Conservation (phyloP, 2,797 vertebrate species). For the Eurystomus glaucurus region DNA sequence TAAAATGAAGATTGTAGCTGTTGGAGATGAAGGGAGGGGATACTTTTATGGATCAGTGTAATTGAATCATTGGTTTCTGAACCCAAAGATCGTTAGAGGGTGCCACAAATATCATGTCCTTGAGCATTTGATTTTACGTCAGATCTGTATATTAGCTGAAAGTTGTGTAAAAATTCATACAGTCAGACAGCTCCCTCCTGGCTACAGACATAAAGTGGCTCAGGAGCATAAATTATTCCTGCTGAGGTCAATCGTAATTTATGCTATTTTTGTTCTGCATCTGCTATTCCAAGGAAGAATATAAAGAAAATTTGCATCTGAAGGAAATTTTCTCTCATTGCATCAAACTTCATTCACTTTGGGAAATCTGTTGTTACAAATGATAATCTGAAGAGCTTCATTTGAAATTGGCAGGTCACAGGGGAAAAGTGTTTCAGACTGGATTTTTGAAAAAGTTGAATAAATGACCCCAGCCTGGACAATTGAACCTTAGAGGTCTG, state of each 20-base stretch:
- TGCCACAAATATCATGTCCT: slow-evolving; percentile 57
- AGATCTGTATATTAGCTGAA: slow-evolving; percentile 67
- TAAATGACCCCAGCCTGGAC: not conserved
- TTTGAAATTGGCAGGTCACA: not conserved
- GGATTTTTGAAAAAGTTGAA: not conserved
- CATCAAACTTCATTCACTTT: not conserved
- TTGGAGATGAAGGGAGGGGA: not conserved
- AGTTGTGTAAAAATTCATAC: slow-evolving; percentile 37
- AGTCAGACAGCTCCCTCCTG: slow-evolving; percentile 54
- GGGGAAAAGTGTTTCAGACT: not conserved
- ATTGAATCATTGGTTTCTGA: slow-evolving; percentile 9
- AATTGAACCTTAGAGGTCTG: not conserved
- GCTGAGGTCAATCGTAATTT: slow-evolving; percentile 67
- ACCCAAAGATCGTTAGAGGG: not conserved
- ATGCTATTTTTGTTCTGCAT: slow-evolving; percentile 58
- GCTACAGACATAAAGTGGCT: slow-evolving; percentile 17
- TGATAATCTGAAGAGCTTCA: not conserved
- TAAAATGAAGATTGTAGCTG: not conserved
- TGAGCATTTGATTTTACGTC: slow-evolving; percentile 45
- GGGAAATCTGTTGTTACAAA: slow-evolving; percentile 5
- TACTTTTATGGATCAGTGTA: not conserved
- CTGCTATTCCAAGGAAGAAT: slow-evolving; percentile 21
- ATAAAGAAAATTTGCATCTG: slow-evolving; percentile 40
- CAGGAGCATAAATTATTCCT: slow-evolving; percentile 65
- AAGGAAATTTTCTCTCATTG: slow-evolving; percentile 19